Evolutionary conservation across 2,888 invertebrate genomes (phyloP).

Genomic region (Stenolophus ochropezus): DNA sequence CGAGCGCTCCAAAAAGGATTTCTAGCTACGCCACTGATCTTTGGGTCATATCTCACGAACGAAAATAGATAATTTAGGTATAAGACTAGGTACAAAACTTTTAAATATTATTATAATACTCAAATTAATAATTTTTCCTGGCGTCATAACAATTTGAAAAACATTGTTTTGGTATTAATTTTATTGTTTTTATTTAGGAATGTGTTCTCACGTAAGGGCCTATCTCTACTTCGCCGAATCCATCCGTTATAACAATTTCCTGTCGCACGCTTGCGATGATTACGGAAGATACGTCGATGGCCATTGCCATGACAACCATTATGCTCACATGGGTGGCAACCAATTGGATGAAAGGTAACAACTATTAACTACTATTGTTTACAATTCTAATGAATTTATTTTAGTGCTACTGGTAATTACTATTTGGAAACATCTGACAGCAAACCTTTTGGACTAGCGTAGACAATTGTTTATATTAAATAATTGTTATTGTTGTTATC

Average conservation of each 20-base stretch:
- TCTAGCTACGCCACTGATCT: too few relatives aligned
- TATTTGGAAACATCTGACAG: constrained; percentile 16
- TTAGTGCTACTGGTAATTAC: constrained; percentile 27
- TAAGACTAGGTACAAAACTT: too few relatives aligned
- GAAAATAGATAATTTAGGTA: too few relatives aligned
- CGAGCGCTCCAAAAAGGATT: too few relatives aligned
- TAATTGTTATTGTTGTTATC: constrained; percentile 7
- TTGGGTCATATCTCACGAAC: too few relatives aligned
- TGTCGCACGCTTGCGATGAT: constrained; percentile 37
- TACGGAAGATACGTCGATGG: constrained; percentile 10
- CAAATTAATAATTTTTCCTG: too few relatives aligned
- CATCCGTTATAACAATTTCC: constrained; percentile 1
- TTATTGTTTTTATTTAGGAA: constrained; percentile 16
- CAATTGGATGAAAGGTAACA: constrained; percentile 16
- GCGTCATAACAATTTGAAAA: too few relatives aligned
- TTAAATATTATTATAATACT: too few relatives aligned
- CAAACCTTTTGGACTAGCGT: not conserved
- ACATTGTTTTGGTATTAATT: too few relatives aligned
- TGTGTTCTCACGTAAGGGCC: constrained; percentile 34
- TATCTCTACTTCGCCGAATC: constrained; percentile 47
- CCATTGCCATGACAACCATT: constrained; percentile 33
- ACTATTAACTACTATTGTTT: not conserved
- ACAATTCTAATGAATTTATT: not conserved
- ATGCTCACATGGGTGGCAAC: constrained; percentile 39
- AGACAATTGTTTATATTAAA: not conserved